Conservation (phyloP, 1,140 invertebrate genomes). For the Bombus haemorrhoidalis region DNA sequence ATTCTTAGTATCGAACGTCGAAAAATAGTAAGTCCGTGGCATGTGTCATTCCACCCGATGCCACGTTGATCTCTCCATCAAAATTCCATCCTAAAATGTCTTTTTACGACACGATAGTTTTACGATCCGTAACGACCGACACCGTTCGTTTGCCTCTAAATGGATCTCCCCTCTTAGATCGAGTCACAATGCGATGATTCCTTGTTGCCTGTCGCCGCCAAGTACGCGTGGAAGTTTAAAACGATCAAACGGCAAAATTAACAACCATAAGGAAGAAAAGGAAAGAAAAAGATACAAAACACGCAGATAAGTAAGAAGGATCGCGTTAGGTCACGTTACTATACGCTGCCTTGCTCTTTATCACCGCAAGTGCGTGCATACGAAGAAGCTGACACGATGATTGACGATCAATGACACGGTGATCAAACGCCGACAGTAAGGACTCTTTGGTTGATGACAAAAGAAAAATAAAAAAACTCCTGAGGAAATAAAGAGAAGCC, state of each 20-base stretch:
- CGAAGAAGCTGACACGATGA: neutral
- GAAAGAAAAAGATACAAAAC: neutral
- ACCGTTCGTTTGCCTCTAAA: constrained; percentile 10
- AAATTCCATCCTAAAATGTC: constrained; percentile 36
- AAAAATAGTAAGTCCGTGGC: neutral
- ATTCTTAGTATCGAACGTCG: too few relatives aligned
- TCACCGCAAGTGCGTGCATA: too few relatives aligned
- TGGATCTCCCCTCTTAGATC: neutral
- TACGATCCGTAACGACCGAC: constrained; percentile 15
- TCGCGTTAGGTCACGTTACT: too few relatives aligned
- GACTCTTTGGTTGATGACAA: neutral
- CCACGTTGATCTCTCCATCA: constrained; percentile 41
- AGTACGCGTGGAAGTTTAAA: neutral
- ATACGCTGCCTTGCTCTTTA: too few relatives aligned
- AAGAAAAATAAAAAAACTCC: neutral
- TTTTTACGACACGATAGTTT: constrained; percentile 40
- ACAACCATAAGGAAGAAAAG: neutral
- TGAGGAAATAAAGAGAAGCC: neutral
- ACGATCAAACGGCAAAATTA: neutral
- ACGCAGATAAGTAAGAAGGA: too few relatives aligned
- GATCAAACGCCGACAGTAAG: neutral
- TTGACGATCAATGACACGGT: neutral
- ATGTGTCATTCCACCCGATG: neutral
- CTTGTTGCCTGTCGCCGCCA: neutral
- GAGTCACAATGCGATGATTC: too few relatives aligned